A percentile compares a stretch with the other conserved stretches of the same genome.
phyloP scores from a whole-genome alignment of 2,888 invertebrate species.

The Synergus umbraculus region DNA sequence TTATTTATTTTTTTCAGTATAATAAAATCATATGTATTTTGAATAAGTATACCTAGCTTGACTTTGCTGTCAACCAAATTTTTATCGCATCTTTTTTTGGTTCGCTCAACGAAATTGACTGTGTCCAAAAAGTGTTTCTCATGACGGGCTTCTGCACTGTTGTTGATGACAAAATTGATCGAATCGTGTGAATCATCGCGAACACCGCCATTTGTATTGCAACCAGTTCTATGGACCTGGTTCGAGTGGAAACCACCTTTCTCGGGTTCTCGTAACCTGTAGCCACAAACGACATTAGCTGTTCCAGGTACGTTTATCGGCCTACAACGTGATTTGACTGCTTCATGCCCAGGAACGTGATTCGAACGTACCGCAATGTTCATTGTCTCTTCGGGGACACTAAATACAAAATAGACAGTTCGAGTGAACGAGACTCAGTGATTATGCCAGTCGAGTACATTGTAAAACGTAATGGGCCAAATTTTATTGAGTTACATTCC shows the following conservation, averaged over 20 bases:
- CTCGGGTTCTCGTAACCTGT: conserved; percentile 59
- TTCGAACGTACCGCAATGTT: conserved; percentile 41
- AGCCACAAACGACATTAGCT: conserved; percentile 60
- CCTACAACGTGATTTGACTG: conserved; percentile 43
- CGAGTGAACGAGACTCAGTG: conserved; percentile 39
- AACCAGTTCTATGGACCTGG: background rate
- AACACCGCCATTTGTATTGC: conserved; percentile 27
- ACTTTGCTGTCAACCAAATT: background rate
- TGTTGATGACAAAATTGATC: conserved; percentile 16
- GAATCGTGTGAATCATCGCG: conserved; percentile 12
- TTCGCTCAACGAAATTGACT: conserved; percentile 6
- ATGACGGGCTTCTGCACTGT: conserved; percentile 5
- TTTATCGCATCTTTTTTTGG: conserved; percentile 29
- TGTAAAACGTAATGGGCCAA: conserved; percentile 40
- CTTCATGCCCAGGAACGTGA: conserved; percentile 40
- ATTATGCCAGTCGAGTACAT: conserved; percentile 39
- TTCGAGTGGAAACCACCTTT: conserved; percentile 38
- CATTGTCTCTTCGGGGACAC: conserved; percentile 36
- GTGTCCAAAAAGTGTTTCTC: conserved; percentile 5
- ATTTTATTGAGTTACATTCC: conserved; percentile 39
- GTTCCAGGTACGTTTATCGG: conserved; percentile 61
- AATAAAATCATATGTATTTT: background rate
- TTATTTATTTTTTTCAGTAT: no score
- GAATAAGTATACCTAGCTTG: background rate
- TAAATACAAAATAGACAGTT: conserved; percentile 42